Conservation (phyloP, 2,113 vertebrate species). For the Sylvia atricapilla region DNA sequence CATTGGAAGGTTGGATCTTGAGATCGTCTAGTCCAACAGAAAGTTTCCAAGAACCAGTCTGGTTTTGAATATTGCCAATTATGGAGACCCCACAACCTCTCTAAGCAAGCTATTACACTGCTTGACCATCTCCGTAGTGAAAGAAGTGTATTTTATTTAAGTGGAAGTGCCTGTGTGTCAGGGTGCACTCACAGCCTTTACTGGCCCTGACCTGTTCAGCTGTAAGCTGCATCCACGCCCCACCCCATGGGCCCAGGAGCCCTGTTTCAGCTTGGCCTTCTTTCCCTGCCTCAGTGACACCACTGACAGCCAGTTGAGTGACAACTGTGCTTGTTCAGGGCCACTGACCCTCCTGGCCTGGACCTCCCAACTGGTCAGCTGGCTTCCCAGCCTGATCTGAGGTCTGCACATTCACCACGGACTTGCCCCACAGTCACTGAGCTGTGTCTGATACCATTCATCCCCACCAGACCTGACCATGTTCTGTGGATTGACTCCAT, state of each 20-base stretch:
- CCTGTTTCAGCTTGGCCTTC: background rate
- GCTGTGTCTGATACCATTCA: background rate
- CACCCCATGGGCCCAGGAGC: background rate
- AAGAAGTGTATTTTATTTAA: background rate
- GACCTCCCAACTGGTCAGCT: rapidly evolving
- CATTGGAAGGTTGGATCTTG: background rate
- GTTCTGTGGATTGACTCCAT: background rate
- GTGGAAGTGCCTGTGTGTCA: background rate
- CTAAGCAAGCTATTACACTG: background rate
- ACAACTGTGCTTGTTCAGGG: background rate
- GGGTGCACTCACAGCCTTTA: background rate
- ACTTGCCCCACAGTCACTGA: background rate
- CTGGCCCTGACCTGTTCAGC: background rate
- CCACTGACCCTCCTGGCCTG: background rate
- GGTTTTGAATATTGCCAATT: background rate
- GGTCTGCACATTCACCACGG: background rate
- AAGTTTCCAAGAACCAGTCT: background rate
- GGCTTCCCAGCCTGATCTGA: background rate
- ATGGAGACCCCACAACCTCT: rapidly evolving
- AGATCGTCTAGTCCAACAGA: background rate
- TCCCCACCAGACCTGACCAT: background rate
- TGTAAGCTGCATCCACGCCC: background rate
- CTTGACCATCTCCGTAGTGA: background rate
- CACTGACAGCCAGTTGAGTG: rapidly evolving
- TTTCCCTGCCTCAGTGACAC: background rate